Evolutionary conservation across 2,113 vertebrate genomes (phyloP), one percentile per base, ranked within the genome.

Genomic region (Tautogolabrus adspersus): DNA sequence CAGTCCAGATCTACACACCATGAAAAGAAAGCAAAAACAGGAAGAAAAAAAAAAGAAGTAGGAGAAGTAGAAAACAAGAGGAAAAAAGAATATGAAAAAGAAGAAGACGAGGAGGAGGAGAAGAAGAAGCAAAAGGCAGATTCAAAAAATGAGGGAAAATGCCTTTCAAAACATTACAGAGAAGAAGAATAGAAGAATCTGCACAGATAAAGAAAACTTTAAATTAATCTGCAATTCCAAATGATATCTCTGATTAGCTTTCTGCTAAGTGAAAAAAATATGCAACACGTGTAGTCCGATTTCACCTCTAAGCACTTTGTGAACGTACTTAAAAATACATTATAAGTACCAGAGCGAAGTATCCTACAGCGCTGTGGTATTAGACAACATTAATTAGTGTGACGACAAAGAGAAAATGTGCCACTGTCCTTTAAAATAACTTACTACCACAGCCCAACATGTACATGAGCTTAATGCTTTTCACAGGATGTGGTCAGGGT

Each of bases 1-100:
- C 66, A 67, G 63, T 80, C 75, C 82, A 67, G 63, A 78, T 85
- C 88, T 91, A 75, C 49, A 83, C 76, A 26, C 52, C 67, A 62
- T 73, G 42, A 78, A 68, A 58, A 34, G 68, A 40, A 71, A 73
- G 51, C 19, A 12, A 12, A 16, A 59, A 64, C 37, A 60, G 37
- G 62, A 19, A 66, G 23, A 68, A 65, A 26, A 26, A 26, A 26
- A 26, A 47, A 21, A 66, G 7, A n/a, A 42, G n/a, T 15, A 26
- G 66, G 19, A 49, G 34, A 68, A 49, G 42, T 58, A 38, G 42
- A 18, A 18, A 23, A 26, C 15, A 26, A 12, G 2, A 46, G 13
- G 13, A 63, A 23, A 21, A 71, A 40, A 16, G 34, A 30, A 30
- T 30, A 19, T 16, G 8, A 66, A 30, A n/a, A 49, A 74, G 18